Evolutionary conservation across 2,797 vertebrate genomes (phyloP).

Genomic region (Kryptolebias ocellatus): DNA sequence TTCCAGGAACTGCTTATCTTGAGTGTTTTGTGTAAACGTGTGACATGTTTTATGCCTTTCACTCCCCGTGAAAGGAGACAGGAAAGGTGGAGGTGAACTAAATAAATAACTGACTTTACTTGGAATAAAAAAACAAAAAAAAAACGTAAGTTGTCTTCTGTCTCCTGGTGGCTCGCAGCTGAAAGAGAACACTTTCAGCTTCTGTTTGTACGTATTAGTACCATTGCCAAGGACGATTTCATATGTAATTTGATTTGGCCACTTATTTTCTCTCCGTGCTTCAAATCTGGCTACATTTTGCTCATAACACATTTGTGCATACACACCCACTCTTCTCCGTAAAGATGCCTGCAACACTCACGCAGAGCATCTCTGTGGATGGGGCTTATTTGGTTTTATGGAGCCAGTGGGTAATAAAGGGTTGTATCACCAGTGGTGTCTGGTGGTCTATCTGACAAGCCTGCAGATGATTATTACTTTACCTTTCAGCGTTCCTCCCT

Average conservation of each 20-base stretch:
- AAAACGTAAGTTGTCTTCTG: conserved; percentile 37
- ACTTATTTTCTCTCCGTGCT: conserved; percentile 26
- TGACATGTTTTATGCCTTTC: conserved; percentile 41
- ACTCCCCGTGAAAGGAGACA: conserved; percentile 43
- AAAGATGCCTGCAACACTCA: conserved; percentile 1
- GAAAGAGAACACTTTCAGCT: conserved; percentile 42
- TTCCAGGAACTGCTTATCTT: conserved; percentile 50
- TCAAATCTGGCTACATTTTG: conserved; percentile 27
- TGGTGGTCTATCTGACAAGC: conserved; percentile 44
- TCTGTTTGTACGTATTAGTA: conserved; percentile 35
- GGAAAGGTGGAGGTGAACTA: conserved; percentile 35
- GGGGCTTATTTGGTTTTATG: conserved; percentile 66
- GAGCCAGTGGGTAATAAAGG: conserved; percentile 53
- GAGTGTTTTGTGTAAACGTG: conserved; percentile 44
- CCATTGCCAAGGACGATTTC: conserved; percentile 23
- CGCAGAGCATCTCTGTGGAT: conserved; percentile 25
- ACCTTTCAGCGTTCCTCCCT: conserved; percentile 40
- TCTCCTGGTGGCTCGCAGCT: conserved; percentile 31
- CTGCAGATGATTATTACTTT: conserved; percentile 62
- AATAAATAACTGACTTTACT: conserved; percentile 47
- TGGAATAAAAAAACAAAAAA: conserved; percentile 51
- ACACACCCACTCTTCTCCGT: neutral
- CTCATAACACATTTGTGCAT: conserved; percentile 1
- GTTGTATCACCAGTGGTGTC: conserved; percentile 52
- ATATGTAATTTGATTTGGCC: conserved; percentile 50